Evolutionary conservation across 2,888 invertebrate genomes (phyloP).

Genomic region (Sarcophaga variegata): DNA sequence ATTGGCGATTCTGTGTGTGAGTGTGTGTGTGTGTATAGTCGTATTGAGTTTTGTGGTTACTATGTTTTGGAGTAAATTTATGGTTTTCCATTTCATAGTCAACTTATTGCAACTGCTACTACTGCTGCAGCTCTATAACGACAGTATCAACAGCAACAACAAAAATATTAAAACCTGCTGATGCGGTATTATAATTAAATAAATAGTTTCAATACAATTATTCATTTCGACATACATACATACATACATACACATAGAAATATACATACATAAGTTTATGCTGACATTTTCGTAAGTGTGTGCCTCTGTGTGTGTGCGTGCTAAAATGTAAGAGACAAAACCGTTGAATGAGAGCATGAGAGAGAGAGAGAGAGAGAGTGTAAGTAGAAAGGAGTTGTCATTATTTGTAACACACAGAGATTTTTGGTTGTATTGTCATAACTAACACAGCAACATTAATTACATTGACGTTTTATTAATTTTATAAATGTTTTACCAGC

Average conservation of each 20-base stretch:
- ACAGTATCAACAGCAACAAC: constrained; percentile 7
- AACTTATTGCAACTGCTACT: constrained; percentile 40
- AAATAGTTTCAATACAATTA: constrained; percentile 47
- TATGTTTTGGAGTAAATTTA: constrained; percentile 64
- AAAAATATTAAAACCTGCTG: constrained; percentile 59
- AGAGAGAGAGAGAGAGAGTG: too few species aligned
- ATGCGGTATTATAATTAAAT: constrained; percentile 68
- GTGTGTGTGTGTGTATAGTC: constrained; percentile 16
- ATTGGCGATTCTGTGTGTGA: constrained; percentile 40
- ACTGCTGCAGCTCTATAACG: constrained; percentile 54
- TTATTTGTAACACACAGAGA: constrained; percentile 74
- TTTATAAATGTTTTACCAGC: constrained; percentile 45
- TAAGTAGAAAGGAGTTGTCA: constrained; percentile 65
- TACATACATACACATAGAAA: not conserved
- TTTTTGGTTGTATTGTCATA: constrained; percentile 68
- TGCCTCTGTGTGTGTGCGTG: constrained; percentile 21
- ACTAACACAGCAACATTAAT: constrained; percentile 74
- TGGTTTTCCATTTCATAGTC: constrained; percentile 61
- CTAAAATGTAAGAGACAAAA: not conserved
- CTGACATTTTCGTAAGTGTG: not conserved
- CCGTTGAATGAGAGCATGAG: too few species aligned
- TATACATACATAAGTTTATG: not conserved
- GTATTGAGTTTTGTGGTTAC: constrained; percentile 66
- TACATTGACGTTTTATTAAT: constrained; percentile 64
- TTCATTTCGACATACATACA: not conserved